Percentiles rank a stretch among this genome's conserved stretches.
Conservation (phyloP, 2,888 invertebrate genomes). For the Cabera pusaria region DNA sequence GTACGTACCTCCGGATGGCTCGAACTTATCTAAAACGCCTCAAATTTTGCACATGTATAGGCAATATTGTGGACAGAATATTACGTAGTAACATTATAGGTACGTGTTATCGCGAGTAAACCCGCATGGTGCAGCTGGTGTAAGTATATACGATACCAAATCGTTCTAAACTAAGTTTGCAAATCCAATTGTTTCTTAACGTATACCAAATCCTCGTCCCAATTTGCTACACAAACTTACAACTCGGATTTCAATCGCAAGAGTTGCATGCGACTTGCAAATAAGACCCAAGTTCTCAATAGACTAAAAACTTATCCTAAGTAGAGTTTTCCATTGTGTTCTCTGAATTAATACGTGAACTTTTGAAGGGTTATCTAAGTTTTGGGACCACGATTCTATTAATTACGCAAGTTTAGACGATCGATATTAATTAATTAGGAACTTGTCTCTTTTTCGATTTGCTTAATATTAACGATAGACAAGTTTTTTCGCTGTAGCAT, state of each 20-base stretch:
- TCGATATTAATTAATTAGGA: conserved; percentile 74
- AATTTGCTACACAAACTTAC: conserved; percentile 4
- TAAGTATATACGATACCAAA: background rate
- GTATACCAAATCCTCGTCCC: conserved; percentile 1
- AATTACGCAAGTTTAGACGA: conserved; percentile 69
- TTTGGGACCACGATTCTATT: conserved; percentile 73
- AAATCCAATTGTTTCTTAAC: background rate
- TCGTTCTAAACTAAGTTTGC: background rate
- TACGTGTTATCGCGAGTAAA: too few relatives aligned
- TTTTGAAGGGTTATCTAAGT: conserved; percentile 75
- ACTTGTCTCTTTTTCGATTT: conserved; percentile 30
- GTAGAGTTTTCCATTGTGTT: conserved; percentile 67
- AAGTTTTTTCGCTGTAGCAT: too few relatives aligned
- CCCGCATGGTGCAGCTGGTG: too few relatives aligned
- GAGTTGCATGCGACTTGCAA: conserved; percentile 26
- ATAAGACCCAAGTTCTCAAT: conserved; percentile 32
- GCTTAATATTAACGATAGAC: conserved; percentile 15
- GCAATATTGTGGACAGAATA: too few relatives aligned
- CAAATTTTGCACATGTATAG: too few relatives aligned
- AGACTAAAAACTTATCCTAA: conserved; percentile 49
- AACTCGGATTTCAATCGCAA: conserved; percentile 17
- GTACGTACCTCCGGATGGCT: too few relatives aligned
- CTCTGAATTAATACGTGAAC: conserved; percentile 73
- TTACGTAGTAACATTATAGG: too few relatives aligned
- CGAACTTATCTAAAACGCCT: too few relatives aligned